Conservation (phyloP, 2,888 invertebrate genomes). For the Hybos culiciformis region DNA sequence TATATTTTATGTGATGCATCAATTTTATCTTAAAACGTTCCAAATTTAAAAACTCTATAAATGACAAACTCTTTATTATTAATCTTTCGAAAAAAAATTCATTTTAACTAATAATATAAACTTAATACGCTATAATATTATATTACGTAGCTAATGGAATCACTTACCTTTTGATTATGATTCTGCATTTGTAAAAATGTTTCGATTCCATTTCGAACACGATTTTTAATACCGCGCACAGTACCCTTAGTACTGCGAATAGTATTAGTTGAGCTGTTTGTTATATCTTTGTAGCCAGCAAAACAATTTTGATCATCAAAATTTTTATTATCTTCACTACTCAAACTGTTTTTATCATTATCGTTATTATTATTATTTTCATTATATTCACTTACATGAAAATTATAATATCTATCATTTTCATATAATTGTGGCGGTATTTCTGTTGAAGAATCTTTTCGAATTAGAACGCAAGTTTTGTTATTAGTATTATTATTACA, state of each 20-base stretch:
- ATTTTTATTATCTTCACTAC: slow-evolving; percentile 19
- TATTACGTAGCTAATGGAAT: too few relatives aligned
- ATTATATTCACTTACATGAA: slow-evolving; percentile 63
- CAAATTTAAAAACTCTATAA: too few relatives aligned
- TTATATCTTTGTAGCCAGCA: slow-evolving; percentile 63
- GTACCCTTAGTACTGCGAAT: slow-evolving; percentile 87
- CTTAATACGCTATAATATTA: too few relatives aligned
- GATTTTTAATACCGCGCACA: slow-evolving; percentile 85
- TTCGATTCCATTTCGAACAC: slow-evolving; percentile 86
- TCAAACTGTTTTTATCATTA: slow-evolving; percentile 25
- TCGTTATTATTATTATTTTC: slow-evolving; percentile 18
- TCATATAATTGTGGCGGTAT: slow-evolving; percentile 39
- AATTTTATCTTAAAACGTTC: too few relatives aligned
- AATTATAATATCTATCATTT: slow-evolving; percentile 67
- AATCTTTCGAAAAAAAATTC: too few relatives aligned
- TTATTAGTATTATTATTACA: not conserved
- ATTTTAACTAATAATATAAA: too few relatives aligned
- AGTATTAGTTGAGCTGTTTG: slow-evolving; percentile 46
- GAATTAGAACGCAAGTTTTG: not conserved
- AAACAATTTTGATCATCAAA: slow-evolving; percentile 49
- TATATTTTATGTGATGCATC: too few relatives aligned
- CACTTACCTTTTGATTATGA: slow-evolving; percentile 63
- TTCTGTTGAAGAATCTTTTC: not conserved
- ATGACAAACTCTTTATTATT: too few relatives aligned
- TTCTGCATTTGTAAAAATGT: slow-evolving; percentile 81